Conservation (phyloP, 2,888 invertebrate genomes). For the Drosophila gaucha region DNA sequence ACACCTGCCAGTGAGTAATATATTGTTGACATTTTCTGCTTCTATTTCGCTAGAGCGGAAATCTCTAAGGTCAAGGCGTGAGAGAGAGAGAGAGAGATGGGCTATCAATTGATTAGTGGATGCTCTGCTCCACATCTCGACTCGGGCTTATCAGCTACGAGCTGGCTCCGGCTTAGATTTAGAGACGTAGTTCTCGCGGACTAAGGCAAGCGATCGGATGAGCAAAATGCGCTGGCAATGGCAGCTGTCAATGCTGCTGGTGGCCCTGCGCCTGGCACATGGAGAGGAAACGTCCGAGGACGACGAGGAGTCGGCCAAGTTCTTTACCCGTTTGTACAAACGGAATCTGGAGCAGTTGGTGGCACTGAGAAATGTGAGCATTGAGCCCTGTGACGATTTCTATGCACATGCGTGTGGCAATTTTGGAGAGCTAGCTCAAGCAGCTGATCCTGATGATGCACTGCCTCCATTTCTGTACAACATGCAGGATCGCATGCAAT, state of each 20-base stretch:
- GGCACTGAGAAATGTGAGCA: constrained; percentile 59
- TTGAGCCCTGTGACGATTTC: constrained; percentile 77
- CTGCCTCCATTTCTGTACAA: constrained; percentile 80
- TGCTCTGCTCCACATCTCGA: constrained; percentile 2
- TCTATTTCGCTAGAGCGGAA: constrained; percentile 4
- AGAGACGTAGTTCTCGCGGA: constrained; percentile 55
- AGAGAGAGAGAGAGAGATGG: constrained; percentile 1
- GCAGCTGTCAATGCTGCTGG: constrained; percentile 34
- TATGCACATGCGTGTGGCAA: constrained; percentile 81
- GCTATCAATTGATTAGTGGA: constrained; percentile 17
- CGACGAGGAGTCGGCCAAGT: constrained; percentile 36
- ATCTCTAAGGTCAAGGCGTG: constrained; percentile 66
- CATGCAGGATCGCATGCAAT: constrained; percentile 76
- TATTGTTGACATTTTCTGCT: constrained; percentile 7
- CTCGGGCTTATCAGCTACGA: constrained; percentile 55
- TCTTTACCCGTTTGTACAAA: constrained; percentile 73
- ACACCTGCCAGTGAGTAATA: constrained; percentile 47
- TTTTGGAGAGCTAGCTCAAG: constrained; percentile 26
- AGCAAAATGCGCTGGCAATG: constrained; percentile 37
- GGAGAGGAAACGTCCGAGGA: constrained; percentile 6
- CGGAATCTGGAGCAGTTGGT: constrained; percentile 69
- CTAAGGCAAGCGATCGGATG: constrained; percentile 54
- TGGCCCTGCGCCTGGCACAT: constrained; percentile 9
- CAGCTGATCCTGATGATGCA: constrained; percentile 35
- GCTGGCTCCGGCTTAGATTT: constrained; percentile 7